Evolutionary conservation across 2,797 vertebrate species (phyloP), one percentile per base, ranked within the genome.

Genomic region (Melanotaenia nigrans): DNA sequence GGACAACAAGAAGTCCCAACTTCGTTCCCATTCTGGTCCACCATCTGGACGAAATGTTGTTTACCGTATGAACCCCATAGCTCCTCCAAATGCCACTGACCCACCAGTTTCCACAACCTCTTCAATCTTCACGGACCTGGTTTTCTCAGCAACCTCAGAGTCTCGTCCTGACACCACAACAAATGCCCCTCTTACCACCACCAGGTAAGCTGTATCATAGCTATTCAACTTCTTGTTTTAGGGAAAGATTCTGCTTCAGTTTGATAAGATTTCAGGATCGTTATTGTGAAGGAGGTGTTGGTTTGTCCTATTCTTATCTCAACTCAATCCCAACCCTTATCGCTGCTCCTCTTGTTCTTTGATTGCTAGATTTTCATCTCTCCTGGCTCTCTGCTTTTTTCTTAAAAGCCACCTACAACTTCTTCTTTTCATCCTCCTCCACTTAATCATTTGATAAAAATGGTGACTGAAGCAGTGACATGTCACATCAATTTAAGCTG

Each of bases 1-100:
- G 55, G 83, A 92, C 53, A 95, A 93, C 82, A 91, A 90, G 81
- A 96, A 95, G 58, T 94, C 95, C 71, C 92, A 94, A 60, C 90
- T 96, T 0, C 94, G 95, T 65, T 94, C 96, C 1, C 95, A 88
- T 40, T 84, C 92, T 0, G 87, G 79, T 58, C 85, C 85, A 0
- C 85, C 94, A 10, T 83, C 87, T 28, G 88, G 90, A 8, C 85
- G 65, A 22, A 92, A 92, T 11, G 77, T 94, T 0, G 77, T 94
- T 73, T 94, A 92, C 71, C 89, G 88, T 14, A 92, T 92, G 88
- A 90, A 90, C 84, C 89, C 86, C 24, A 25, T 84, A 8, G 35
- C 74, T 28, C 75, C 90, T 22, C 80, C 70, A 36, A 89, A 84
- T 13, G 16, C 20, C 28, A 89, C 78, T 5, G 58, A 70, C 8